Conservation (phyloP, 2,113 vertebrate species). For the Puntigrus tetrazona region DNA sequence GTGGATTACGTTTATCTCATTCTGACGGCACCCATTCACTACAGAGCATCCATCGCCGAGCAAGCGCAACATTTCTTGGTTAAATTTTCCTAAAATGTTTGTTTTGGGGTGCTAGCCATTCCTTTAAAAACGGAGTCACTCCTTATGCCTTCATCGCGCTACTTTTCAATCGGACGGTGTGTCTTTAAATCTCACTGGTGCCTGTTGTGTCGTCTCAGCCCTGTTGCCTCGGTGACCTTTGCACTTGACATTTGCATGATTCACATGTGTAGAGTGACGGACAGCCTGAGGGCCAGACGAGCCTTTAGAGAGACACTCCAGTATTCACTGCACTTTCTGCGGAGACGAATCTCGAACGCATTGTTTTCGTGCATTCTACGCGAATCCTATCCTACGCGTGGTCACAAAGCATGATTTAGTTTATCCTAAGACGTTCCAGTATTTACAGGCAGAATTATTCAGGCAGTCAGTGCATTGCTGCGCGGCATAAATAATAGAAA, state of each 20-base stretch:
- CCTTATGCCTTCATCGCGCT: neutral
- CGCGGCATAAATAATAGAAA: slow-evolving; percentile 17
- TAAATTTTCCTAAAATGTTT: neutral
- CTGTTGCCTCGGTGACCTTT: slow-evolving; percentile 57
- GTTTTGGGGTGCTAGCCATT: neutral
- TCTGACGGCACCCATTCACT: neutral
- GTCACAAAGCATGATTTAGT: neutral
- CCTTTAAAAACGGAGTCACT: neutral
- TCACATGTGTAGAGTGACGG: slow-evolving; percentile 71
- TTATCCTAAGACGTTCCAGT: neutral
- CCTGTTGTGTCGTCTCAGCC: slow-evolving; percentile 40
- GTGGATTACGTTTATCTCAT: neutral
- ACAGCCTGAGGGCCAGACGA: slow-evolving; percentile 69
- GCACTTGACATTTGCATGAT: slow-evolving; percentile 75
- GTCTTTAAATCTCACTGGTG: neutral
- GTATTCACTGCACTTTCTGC: neutral
- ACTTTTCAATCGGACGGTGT: slow-evolving; percentile 21
- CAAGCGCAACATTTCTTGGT: neutral
- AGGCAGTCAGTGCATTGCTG: neutral
- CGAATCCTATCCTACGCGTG: neutral
- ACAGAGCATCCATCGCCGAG: neutral
- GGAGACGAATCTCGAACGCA: neutral
- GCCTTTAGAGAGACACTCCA: slow-evolving; percentile 65
- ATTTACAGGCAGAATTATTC: slow-evolving; percentile 5
- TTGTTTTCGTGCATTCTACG: neutral